Evolutionary conservation across 2,888 invertebrate species (phyloP).

Genomic region (Hydrotaea cyrtoneurina): DNA sequence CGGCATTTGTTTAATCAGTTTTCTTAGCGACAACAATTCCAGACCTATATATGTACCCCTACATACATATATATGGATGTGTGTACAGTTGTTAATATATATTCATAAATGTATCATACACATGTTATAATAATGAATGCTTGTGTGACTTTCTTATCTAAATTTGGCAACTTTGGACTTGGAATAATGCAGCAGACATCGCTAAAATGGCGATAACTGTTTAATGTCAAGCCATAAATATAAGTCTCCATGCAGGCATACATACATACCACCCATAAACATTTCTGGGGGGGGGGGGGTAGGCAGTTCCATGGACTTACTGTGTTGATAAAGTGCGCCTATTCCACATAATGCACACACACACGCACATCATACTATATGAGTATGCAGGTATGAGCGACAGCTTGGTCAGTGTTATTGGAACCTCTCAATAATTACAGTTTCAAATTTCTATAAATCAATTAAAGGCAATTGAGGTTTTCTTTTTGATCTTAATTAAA

Average conservation of each 20-base stretch:
- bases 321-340: too few species aligned
- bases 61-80: too few species aligned
- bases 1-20: background rate
- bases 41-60: background rate
- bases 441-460: slow-evolving; percentile 35
- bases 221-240: background rate
- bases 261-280: background rate
- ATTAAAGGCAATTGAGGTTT: slow-evolving; percentile 58
- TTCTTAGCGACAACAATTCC: background rate
- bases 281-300: too few species aligned
- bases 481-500: slow-evolving; percentile 56
- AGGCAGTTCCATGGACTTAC: background rate
- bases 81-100: too few species aligned
- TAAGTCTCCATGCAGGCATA: background rate
- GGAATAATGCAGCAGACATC: background rate
- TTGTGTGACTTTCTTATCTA: slow-evolving; percentile 50
- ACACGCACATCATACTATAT: too few species aligned
- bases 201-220: background rate
- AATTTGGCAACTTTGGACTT: slow-evolving; percentile 49
- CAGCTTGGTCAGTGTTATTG: background rate
- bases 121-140: too few species aligned
- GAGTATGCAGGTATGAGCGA: background rate
- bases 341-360: too few species aligned
- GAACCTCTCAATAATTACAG: background rate
- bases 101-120: background rate